Percentiles rank a stretch among this genome's conserved stretches.
Conservation (phyloP, 2,113 vertebrate species). For the Calidris pygmaea region DNA sequence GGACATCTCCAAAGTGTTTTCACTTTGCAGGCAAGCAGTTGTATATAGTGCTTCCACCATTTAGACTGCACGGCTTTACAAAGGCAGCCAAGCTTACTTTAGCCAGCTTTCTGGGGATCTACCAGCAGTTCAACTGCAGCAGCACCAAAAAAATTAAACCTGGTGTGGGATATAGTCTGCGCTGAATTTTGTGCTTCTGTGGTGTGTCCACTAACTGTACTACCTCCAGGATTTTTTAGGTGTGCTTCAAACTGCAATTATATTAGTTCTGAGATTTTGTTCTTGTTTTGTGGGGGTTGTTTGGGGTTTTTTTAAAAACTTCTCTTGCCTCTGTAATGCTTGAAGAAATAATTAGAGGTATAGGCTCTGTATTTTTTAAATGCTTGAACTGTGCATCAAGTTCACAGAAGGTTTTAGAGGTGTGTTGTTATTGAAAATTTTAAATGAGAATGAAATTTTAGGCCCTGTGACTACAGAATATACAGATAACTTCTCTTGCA, state of each 20-base stretch:
- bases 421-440: not conserved
- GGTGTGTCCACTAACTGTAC: not conserved
- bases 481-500: not conserved
- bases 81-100: not conserved
- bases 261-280: not conserved
- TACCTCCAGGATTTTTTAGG: not conserved
- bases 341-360: not conserved
- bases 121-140: not conserved
- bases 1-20: not conserved
- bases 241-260: not conserved
- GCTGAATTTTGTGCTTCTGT: not conserved
- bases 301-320: not conserved
- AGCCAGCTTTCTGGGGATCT: not conserved
- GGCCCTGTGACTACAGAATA: not conserved
- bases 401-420: not conserved
- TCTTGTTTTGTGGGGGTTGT: not conserved
- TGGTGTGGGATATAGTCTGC: not conserved
- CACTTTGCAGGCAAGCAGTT: not conserved
- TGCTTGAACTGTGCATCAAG: not conserved
- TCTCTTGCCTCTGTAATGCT: not conserved
- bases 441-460: not conserved
- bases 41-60: not conserved
- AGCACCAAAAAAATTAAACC: not conserved
- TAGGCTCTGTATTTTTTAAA: not conserved
- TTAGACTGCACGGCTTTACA: not conserved